Conservation (phyloP, 2,113 vertebrate genomes). For the Dolichotis patagonum region DNA sequence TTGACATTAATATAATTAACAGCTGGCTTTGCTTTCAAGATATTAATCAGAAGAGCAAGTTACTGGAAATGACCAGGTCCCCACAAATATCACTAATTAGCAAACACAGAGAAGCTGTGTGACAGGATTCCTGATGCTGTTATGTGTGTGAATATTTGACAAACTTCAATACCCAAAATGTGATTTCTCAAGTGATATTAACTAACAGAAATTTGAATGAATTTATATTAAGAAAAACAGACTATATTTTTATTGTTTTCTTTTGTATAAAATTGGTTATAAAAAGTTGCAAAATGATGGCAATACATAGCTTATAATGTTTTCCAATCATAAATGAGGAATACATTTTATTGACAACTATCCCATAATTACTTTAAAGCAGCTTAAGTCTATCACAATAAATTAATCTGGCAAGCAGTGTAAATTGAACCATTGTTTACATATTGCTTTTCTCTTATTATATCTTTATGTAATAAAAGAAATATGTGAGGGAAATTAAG, state of each 20-base stretch:
- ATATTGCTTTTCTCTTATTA: neutral
- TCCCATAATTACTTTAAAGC: neutral
- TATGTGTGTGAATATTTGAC: slow-evolving; percentile 41
- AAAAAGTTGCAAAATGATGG: neutral
- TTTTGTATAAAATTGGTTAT: neutral
- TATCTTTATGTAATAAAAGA: neutral
- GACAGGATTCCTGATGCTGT: slow-evolving; percentile 56
- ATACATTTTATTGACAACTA: neutral
- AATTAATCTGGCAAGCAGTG: neutral
- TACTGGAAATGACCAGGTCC: slow-evolving; percentile 78
- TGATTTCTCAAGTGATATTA: slow-evolving; percentile 51
- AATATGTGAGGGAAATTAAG: neutral
- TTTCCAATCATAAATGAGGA: neutral
- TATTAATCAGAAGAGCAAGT: slow-evolving; percentile 79
- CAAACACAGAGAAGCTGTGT: slow-evolving; percentile 61
- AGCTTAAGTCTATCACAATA: neutral
- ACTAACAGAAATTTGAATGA: slow-evolving; percentile 24
- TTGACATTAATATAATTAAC: slow-evolving; percentile 81
- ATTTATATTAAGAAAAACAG: slow-evolving; percentile 9
- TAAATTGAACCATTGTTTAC: neutral
- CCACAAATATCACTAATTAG: slow-evolving; percentile 76
- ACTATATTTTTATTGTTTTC: neutral
- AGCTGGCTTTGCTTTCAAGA: slow-evolving; percentile 79
- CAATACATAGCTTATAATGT: neutral
- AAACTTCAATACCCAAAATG: neutral